Base-by-base conservation (phyloP, 2,888 invertebrate species). In the Volucella inflata region DNA sequence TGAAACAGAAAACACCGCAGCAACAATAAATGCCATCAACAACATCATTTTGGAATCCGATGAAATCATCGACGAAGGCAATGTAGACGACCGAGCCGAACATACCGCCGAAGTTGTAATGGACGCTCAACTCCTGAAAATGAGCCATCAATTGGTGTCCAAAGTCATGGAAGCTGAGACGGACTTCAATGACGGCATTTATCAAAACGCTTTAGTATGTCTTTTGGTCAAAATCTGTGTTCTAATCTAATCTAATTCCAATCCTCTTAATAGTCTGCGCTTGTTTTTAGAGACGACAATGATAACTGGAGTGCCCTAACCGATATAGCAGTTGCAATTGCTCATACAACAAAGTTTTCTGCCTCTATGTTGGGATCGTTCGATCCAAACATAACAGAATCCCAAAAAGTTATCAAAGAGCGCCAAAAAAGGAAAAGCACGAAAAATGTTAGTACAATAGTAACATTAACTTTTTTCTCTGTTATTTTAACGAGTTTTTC, bases 91-190 rank as follows among this genome's bases (percentile, higher is more conserved):
- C 16, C 90, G 89, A 2, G 88, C 90, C 1, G 91, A 91, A 40
- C 91, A 92, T 85, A 88, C 91, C 9, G 89, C 90, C 2, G 92
- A 92, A 85, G 89, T 91, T 8, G 90, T 92, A 2, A 89, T 90
- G 79, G 92, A 93, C 88, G 91, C 93, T 1, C 90, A 92, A 76
- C 90, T 92, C 0, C 88, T 91, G 0, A 89, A 91, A 59, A 90
- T 91, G 74, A 90, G 90, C 65, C 90, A 91, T 84, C 91, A 92
- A 68, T 88, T 91, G 0, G 88, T 91, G 4, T 89, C 89, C 0
- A 90, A 90, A 38, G 88, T 91, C 1, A 88, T 92, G 30, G 88
- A 91, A 64, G 88, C 89, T 9, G 89, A 88, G 46, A 88, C 89
- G 0, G 89, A 90, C 53, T 90, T 92, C 11, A 90, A 90, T 8